A percentile compares a stretch with the other conserved stretches of the same genome.
phyloP scores from a whole-genome alignment of 2,888 invertebrate genomes.

The Athetis lepigone region DNA sequence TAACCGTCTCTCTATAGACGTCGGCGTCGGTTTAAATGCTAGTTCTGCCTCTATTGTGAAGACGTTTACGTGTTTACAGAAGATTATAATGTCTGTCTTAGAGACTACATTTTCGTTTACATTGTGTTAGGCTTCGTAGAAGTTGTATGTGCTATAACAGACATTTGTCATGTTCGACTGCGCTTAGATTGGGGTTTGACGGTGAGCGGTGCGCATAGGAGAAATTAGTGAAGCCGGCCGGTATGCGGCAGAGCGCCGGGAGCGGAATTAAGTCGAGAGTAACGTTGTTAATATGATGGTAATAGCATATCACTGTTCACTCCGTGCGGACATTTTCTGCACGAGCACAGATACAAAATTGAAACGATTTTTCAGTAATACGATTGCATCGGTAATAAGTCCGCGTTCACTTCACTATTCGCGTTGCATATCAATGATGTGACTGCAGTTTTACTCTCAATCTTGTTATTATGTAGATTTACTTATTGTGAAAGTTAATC shows the following conservation, averaged over 20 bases:
- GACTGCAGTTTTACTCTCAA: conserved; percentile 43
- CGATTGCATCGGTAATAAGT: conserved; percentile 81
- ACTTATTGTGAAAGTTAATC: not conserved
- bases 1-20: conserved; percentile 70
- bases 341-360: conserved; percentile 80
- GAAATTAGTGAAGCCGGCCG: conserved; percentile 79
- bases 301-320: conserved; percentile 84
- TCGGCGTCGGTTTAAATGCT: conserved; percentile 66
- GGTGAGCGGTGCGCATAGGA: conserved; percentile 72
- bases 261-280: conserved; percentile 88
- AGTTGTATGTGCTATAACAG: conserved; percentile 17
- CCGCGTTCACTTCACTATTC: conserved; percentile 73
- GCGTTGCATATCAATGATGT: conserved; percentile 55
- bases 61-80: conserved; percentile 65
- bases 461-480: conserved; percentile 5
- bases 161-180: conserved; percentile 30
- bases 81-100: conserved; percentile 66
- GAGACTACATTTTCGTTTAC: conserved; percentile 38
- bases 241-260: conserved; percentile 72
- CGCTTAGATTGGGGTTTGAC: conserved; percentile 67
- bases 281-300: conserved; percentile 85
- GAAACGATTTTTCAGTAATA: conserved; percentile 85
- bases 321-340: conserved; percentile 81
- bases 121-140: conserved; percentile 20
- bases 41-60: conserved; percentile 69